Evolutionary conservation across 2,797 vertebrate species (phyloP), one percentile per base, ranked within the genome.

Genomic region (Molossus molossus): DNA sequence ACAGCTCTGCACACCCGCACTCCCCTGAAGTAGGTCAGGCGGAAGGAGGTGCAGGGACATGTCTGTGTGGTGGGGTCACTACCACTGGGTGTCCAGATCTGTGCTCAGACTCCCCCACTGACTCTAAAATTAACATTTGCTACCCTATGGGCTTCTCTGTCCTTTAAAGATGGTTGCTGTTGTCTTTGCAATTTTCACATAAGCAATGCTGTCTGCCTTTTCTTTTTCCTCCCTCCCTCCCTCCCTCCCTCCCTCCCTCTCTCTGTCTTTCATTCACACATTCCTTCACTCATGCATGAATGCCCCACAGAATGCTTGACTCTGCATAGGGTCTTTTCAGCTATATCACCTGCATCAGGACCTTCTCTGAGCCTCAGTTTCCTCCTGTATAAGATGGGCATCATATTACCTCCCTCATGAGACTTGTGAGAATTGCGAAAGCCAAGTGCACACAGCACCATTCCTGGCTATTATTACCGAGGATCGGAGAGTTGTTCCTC

Each of bases 361-460:
- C 13, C 33, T 11, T 73, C 70, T 84, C 48, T 62, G 33, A 90
- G 40, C 21, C 58, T 94, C 33, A 12, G 48, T 80, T 83, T 90
- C 55, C 79, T 70, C 13, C 0, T 23, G 1, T 21, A 1, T 62
- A n/a, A 90, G 70, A 60, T 1, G 25, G 33, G 27, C 64, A 9
- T 27, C 29, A 4, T 29, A 53, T 9, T 4, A 17, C 6, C 25
- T 62, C 2, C 62, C 23, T 87, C 53, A 4, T 1, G 20, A 65
- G 58, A 57, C n/a, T 37, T n/a, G 60, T 17, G 70, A 80, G 73
- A 25, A 21, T 3, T 12, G 73, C 57, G 48, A 48, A 67, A 91
- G 73, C 40, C 58, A 29, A 9, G 27, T 0, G n/a, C 11, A 2
- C 23, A 0, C 10, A 11, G 58, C 48, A 4, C 17, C 0, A 0